phyloP scores from a whole-genome alignment of 1,140 invertebrate species.

The Choristoneura fumiferana region DNA sequence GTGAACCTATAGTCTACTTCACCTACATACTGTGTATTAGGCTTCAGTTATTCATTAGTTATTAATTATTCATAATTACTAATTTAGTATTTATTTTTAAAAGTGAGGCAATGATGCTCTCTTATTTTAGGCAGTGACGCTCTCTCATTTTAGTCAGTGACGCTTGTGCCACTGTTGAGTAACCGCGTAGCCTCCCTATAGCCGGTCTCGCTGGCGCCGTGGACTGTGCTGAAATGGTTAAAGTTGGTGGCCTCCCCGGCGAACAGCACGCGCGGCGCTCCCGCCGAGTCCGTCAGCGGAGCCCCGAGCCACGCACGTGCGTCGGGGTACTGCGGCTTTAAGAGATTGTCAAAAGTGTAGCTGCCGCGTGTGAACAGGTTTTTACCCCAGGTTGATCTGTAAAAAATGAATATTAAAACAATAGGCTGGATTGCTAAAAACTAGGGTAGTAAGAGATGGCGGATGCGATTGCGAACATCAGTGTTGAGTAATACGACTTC shows the following conservation, averaged over 20 bases:
- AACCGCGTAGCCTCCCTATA: slow-evolving; percentile 84
- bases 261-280: slow-evolving; percentile 31
- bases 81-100: too few species aligned
- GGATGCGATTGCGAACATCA: neutral
- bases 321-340: slow-evolving; percentile 20
- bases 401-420: neutral
- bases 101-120: too few species aligned
- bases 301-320: slow-evolving; percentile 22
- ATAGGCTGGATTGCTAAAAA: too few species aligned
- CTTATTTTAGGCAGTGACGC: too few species aligned
- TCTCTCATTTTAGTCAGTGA: too few species aligned
- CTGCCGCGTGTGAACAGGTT: slow-evolving; percentile 39
- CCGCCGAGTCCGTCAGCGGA: slow-evolving; percentile 28
- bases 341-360: slow-evolving; percentile 32
- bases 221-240: slow-evolving; percentile 86
- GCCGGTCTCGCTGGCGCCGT: slow-evolving; percentile 87
- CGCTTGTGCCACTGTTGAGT: too few species aligned
- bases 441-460: too few species aligned
- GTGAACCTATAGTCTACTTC: too few species aligned
- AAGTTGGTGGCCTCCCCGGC: slow-evolving; percentile 78
- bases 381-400: slow-evolving; percentile 32
- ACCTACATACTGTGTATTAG: too few species aligned
- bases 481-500: neutral
- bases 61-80: too few species aligned
- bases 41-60: too few species aligned